Conservation (phyloP, 2,113 vertebrate species). For the Dolichallabes microphthalmus region DNA sequence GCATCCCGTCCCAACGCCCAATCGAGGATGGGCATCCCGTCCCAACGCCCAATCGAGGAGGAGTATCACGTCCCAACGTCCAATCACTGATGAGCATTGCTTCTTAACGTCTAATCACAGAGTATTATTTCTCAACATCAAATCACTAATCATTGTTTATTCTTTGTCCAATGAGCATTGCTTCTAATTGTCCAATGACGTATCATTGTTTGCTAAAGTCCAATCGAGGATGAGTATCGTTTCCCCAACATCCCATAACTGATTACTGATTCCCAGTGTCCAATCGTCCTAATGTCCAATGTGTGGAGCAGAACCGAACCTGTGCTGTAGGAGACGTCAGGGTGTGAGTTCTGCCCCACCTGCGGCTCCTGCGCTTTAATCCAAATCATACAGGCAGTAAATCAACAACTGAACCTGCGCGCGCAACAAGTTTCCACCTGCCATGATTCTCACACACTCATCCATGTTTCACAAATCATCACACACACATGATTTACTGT, state of each 20-base stretch:
- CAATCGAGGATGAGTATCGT: background rate
- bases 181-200: background rate
- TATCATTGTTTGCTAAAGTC: background rate
- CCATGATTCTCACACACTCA: background rate
- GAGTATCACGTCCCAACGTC: background rate
- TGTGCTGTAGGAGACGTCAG: background rate
- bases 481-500: too few species aligned
- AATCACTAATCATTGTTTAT: background rate
- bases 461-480: too few species aligned
- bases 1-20: background rate
- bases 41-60: too few species aligned
- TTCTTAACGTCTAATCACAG: background rate
- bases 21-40: background rate
- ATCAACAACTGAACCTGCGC: background rate
- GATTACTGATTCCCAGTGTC: background rate
- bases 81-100: background rate
- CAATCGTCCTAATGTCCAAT: background rate
- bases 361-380: background rate
- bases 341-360: background rate
- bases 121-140: background rate
- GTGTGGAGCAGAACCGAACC: too few species aligned
- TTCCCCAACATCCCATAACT: too few species aligned
- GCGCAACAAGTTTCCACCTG: background rate
- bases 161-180: background rate
- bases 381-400: background rate